Percentiles rank a stretch among this genome's conserved stretches.
phyloP scores from a whole-genome alignment of 2,888 invertebrate species.

The Ctena decussata region DNA sequence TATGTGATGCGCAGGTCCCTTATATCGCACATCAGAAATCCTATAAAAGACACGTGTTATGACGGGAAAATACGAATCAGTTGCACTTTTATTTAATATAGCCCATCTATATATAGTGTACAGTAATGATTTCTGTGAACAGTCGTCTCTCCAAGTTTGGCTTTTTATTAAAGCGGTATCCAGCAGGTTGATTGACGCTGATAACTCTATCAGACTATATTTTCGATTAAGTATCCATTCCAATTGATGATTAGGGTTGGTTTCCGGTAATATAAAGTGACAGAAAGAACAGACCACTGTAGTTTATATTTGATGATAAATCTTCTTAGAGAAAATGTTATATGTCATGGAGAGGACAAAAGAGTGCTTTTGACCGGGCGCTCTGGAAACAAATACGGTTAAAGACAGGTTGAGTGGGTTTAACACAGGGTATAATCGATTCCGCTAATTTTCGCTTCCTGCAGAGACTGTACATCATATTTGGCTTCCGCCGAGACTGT shows the following conservation, averaged over 20 bases:
- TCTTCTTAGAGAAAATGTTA: too few species aligned
- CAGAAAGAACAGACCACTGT: background rate
- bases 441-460: too few species aligned
- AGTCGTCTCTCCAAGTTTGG: background rate
- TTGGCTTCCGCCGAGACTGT: too few species aligned
- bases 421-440: too few species aligned
- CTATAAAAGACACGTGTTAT: background rate
- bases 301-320: background rate
- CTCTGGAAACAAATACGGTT: too few species aligned
- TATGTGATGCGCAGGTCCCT: background rate
- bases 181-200: background rate
- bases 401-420: too few species aligned
- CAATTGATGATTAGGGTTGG: background rate
- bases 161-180: background rate
- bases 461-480: too few species aligned
- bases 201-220: background rate
- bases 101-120: background rate
- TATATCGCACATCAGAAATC: background rate
- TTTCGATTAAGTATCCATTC: background rate
- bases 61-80: background rate
- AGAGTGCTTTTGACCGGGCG: too few species aligned
- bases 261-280: background rate
- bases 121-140: background rate
- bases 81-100: slow-evolving; percentile 1
- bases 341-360: too few species aligned